Percentiles rank a stretch among this genome's conserved stretches.
phyloP scores from a whole-genome alignment of 2,113 vertebrate species.

The Pyrgilauda ruficollis region DNA sequence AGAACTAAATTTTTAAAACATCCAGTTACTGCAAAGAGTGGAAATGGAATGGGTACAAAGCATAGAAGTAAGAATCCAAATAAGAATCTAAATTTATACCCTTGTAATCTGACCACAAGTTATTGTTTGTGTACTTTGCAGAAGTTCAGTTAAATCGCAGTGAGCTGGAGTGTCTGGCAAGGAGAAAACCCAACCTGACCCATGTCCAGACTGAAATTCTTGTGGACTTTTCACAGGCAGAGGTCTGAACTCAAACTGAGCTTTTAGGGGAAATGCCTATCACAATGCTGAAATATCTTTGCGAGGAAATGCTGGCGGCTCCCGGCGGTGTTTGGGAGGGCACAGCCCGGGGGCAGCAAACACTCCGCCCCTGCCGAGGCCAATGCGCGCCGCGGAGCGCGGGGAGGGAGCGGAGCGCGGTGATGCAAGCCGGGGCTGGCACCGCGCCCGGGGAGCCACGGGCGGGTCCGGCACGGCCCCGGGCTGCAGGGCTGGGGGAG shows the following conservation, averaged over 20 bases:
- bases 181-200: neutral
- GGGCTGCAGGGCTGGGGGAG: too few species aligned
- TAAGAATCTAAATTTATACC: neutral
- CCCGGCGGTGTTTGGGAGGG: neutral
- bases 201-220: neutral
- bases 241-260: neutral
- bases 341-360: neutral
- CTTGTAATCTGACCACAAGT: neutral
- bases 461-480: neutral
- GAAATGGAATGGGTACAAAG: neutral
- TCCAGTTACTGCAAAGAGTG: neutral
- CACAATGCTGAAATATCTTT: neutral
- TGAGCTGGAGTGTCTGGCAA: neutral
- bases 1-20: neutral
- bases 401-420: neutral
- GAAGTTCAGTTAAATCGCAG: neutral
- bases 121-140: neutral
- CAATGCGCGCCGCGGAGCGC: neutral
- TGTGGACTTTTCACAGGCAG: neutral
- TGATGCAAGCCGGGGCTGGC: neutral
- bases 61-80: neutral
- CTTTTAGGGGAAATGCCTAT: neutral
- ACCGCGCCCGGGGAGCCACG: neutral
- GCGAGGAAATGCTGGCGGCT: neutral
- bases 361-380: accelerated